These are phyloP conservation scores for Nomada fucata DNA, from an alignment of 2,888 invertebrate species.

Conservation along the genomic window DNA sequence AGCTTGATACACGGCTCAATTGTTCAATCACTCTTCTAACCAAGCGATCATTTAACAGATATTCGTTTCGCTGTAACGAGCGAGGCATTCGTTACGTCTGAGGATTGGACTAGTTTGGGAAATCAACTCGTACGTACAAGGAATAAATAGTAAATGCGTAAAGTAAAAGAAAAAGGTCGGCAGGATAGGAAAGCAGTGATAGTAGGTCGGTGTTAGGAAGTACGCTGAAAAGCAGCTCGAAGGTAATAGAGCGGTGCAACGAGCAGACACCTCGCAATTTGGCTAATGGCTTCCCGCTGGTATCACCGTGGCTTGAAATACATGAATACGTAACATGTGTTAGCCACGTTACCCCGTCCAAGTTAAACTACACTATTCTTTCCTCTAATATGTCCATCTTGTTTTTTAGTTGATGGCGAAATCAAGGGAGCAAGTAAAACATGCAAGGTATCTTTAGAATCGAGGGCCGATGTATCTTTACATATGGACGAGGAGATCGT, in stretches of 20 bases:
- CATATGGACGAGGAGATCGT: conserved; percentile 67
- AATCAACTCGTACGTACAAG: too few species aligned
- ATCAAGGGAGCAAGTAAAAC: conserved; percentile 25
- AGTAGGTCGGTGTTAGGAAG: conserved; percentile 3
- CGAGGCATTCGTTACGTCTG: too few species aligned
- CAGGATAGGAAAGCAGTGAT: too few species aligned
- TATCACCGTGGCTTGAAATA: conserved; percentile 44
- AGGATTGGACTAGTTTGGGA: too few species aligned
- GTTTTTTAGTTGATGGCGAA: too few species aligned
- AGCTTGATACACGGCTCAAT: too few species aligned
- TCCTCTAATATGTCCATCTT: background rate
- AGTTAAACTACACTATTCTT: conserved; percentile 14
- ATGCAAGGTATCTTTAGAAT: conserved; percentile 61
- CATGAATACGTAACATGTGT: conserved; percentile 40
- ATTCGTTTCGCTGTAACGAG: too few species aligned
- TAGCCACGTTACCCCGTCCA: conserved; percentile 29
- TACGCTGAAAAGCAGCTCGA: conserved; percentile 60
- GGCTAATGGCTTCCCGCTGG: conserved; percentile 80
- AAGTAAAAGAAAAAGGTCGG: too few species aligned
- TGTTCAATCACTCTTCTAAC: too few species aligned
- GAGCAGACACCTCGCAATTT: conserved; percentile 82
- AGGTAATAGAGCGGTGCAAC: conserved; percentile 81
- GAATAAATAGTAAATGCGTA: too few species aligned
- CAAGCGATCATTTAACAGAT: too few species aligned
- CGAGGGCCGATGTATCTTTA: conserved; percentile 32